Evolutionary conservation across 2,113 vertebrate genomes (phyloP).

Genomic region (Verasper variegatus): DNA sequence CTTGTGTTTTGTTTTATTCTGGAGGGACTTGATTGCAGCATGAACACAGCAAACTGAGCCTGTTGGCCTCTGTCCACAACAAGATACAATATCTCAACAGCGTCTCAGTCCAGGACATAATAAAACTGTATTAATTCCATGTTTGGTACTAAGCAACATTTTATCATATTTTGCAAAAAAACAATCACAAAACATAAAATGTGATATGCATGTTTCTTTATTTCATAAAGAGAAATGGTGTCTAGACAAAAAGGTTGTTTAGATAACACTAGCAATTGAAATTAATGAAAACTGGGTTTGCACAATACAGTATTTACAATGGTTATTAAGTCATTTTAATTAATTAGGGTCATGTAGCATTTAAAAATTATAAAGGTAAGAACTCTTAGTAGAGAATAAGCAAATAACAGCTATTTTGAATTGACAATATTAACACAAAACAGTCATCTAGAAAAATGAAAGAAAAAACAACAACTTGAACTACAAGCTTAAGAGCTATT

Average conservation of each 20-base stretch:
- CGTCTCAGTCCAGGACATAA: not conserved
- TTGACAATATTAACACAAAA: constrained; percentile 99
- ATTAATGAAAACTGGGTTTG: constrained; percentile 93
- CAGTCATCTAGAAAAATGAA: constrained; percentile 92
- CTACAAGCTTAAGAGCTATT: constrained; percentile 94
- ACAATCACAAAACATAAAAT: constrained; percentile 26
- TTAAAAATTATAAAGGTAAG: constrained; percentile 90
- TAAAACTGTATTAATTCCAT: not conserved
- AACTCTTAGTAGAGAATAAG: constrained; percentile 99
- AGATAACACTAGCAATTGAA: constrained; percentile 99
- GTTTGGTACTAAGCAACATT: not conserved
- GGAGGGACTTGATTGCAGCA: not conserved
- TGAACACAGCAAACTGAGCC: not conserved
- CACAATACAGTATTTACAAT: constrained; percentile 99
- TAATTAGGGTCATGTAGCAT: constrained; percentile 96
- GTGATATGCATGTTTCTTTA: constrained; percentile 97
- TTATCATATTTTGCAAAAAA: not conserved
- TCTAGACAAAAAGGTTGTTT: constrained; percentile 97
- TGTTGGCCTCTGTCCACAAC: not conserved
- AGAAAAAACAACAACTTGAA: constrained; percentile 80
- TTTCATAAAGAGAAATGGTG: constrained; percentile 99
- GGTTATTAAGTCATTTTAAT: constrained; percentile 92
- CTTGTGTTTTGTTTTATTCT: not conserved
- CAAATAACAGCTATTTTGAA: constrained; percentile 97
- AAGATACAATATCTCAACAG: too few relatives aligned